phyloP scores from a whole-genome alignment of 2,113 vertebrate genomes.

The Microtus richardsoni region DNA sequence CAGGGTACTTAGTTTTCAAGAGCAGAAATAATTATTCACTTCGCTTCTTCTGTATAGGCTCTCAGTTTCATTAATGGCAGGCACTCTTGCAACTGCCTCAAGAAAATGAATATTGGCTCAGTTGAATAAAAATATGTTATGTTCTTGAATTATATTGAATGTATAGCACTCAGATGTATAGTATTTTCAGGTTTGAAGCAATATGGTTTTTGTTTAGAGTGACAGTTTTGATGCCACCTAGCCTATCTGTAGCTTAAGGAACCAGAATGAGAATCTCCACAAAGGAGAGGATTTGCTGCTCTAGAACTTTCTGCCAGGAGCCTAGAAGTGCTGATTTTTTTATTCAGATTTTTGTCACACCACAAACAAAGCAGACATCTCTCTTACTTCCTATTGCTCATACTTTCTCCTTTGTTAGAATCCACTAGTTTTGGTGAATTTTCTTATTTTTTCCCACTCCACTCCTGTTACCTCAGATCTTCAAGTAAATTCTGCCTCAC shows the following conservation, averaged over 20 bases:
- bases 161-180: background rate
- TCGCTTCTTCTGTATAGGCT: background rate
- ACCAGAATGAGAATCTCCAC: background rate
- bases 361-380: background rate
- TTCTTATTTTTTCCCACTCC: background rate
- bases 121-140: background rate
- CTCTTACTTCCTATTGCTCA: background rate
- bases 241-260: background rate
- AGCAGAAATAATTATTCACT: conserved; percentile 8
- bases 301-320: background rate
- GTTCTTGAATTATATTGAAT: background rate
- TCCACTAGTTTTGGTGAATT: background rate
- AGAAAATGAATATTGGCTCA: background rate
- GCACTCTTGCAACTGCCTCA: background rate
- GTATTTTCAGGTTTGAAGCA: background rate
- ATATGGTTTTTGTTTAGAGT: background rate
- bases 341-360: background rate
- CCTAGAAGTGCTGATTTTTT: background rate
- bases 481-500: background rate
- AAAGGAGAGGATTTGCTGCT: background rate
- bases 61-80: background rate
- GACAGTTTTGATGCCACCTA: background rate
- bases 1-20: background rate
- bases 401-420: background rate
- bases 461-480: background rate